phyloP scores from a whole-genome alignment of 2,113 vertebrate genomes.

The Orcinus orca region DNA sequence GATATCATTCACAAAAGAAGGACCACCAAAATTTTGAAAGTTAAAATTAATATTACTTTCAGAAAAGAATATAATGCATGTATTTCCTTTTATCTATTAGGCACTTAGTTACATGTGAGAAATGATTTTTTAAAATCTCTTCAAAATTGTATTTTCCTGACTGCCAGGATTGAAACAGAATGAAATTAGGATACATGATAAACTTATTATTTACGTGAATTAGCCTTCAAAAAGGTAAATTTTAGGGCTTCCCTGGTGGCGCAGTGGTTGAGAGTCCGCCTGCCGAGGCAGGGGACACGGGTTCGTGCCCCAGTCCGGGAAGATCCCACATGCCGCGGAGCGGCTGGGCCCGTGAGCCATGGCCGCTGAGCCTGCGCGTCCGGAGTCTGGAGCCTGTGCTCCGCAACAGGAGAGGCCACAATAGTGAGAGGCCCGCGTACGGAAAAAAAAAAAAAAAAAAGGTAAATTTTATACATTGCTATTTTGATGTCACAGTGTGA shows the following conservation, averaged over 20 bases:
- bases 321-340: too few relatives aligned
- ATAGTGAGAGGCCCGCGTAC: too few relatives aligned
- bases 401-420: too few relatives aligned
- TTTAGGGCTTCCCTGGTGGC: neutral
- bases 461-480: neutral
- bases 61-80: neutral
- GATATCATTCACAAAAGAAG: neutral
- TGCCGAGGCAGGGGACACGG: too few relatives aligned
- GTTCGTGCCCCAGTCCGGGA: accelerated
- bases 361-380: too few relatives aligned
- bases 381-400: too few relatives aligned
- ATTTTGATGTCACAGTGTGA: neutral
- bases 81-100: neutral
- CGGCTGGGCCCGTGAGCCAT: too few relatives aligned
- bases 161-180: neutral
- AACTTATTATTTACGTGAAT: neutral
- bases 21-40: neutral
- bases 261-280: too few relatives aligned
- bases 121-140: neutral
- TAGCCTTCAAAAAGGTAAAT: neutral
- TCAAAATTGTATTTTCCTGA: neutral
- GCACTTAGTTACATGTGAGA: neutral
- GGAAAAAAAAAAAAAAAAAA: neutral
- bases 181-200: neutral
- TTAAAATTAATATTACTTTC: neutral